A percentile compares a stretch with the other conserved stretches of the same genome.
phyloP scores from a whole-genome alignment of 2,797 vertebrate genomes.

The Anniella stebbinsi region DNA sequence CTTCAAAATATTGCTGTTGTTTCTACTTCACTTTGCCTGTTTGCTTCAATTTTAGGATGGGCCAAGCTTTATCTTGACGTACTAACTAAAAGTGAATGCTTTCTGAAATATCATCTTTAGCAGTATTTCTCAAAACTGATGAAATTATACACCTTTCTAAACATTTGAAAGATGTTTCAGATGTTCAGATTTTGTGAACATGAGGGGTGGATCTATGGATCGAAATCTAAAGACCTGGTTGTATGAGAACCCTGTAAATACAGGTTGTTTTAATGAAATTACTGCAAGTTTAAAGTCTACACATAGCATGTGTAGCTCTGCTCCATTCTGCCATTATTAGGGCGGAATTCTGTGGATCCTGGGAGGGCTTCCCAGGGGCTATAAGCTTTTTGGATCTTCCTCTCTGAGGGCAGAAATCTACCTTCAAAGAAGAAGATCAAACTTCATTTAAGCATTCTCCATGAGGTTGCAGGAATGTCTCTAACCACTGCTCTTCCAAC shows the following conservation, averaged over 20 bases:
- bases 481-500: too few relatives aligned
- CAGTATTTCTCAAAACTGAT: not conserved
- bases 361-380: not conserved
- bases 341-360: not conserved
- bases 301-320: not conserved
- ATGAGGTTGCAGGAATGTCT: not conserved
- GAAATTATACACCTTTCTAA: not conserved
- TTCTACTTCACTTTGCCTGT: constrained; percentile 10
- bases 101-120: constrained; percentile 15
- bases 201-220: not conserved
- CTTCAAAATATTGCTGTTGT: not conserved
- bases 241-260: not conserved
- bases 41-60: constrained; percentile 37
- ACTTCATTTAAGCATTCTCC: not conserved
- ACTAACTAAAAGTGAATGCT: constrained; percentile 34
- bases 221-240: not conserved
- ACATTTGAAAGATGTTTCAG: not conserved
- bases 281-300: not conserved
- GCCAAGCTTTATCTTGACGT: not conserved
- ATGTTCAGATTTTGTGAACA: not conserved
- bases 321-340: not conserved
- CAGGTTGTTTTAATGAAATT: not conserved
- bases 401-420: not conserved
- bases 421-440: not conserved
- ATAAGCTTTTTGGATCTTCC: too few relatives aligned